phyloP scores from a whole-genome alignment of 37 sponge, comb jelly and placozoan genomes.

The Crambe crambe region DNA sequence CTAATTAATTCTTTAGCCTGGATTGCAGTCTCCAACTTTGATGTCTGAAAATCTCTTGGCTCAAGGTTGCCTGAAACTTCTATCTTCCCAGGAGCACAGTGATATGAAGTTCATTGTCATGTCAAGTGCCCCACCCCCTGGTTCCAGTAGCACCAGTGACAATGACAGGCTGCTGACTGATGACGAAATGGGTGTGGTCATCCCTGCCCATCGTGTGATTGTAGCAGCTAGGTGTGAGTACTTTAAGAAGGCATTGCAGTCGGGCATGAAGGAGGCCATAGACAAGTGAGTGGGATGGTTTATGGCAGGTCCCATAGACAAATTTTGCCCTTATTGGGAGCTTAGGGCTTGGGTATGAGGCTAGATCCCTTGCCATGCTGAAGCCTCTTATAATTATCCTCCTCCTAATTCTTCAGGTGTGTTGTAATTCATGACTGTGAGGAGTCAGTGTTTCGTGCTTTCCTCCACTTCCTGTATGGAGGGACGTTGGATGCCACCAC shows the following conservation, averaged over 20 bases:
- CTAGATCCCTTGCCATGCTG: too few species aligned
- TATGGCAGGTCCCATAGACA: too few species aligned
- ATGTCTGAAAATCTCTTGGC: constrained; percentile 36
- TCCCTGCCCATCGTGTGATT: constrained; percentile 68
- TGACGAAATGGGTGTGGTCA: constrained; percentile 36
- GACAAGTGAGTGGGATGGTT: constrained; percentile 45
- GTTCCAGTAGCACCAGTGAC: neutral
- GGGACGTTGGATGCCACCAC: constrained; percentile 13
- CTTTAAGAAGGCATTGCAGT: constrained; percentile 55
- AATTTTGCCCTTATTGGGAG: too few species aligned
- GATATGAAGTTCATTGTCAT: constrained; percentile 55
- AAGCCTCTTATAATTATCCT: too few species aligned
- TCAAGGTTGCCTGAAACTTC: constrained; percentile 36
- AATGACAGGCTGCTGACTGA: neutral
- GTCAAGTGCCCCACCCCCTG: neutral
- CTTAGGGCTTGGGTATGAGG: too few species aligned
- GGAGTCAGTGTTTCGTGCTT: constrained; percentile 41
- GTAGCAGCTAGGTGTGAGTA: constrained; percentile 66
- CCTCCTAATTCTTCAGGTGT: constrained; percentile 21
- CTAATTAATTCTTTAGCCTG: neutral
- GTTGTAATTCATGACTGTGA: constrained; percentile 53
- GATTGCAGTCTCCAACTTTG: neutral
- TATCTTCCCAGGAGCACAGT: constrained; percentile 24
- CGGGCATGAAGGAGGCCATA: constrained; percentile 72
- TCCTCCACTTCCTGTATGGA: constrained; percentile 59